Evolutionary conservation across 2,113 vertebrate species (phyloP).

Genomic region (Uropsilus gracilis): DNA sequence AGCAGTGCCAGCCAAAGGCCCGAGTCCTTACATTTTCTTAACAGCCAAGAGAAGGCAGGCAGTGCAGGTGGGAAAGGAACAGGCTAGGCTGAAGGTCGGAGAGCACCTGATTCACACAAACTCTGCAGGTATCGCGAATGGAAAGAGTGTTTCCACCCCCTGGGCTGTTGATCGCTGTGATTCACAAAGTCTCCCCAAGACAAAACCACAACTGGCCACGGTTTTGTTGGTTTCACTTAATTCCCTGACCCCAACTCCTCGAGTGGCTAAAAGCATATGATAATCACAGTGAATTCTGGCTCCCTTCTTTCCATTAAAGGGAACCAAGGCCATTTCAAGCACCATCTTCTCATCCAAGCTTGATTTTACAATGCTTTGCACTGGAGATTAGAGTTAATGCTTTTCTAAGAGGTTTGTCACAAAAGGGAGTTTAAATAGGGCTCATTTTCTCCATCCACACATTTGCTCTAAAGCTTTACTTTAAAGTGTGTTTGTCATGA

Average conservation of each 20-base stretch:
- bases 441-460: background rate
- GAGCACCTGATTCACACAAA: background rate
- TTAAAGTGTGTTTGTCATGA: background rate
- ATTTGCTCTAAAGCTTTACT: conserved; percentile 20
- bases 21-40: background rate
- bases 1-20: background rate
- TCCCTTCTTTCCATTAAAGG: conserved; percentile 7
- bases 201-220: background rate
- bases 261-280: conserved; percentile 33
- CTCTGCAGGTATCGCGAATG: background rate
- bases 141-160: background rate
- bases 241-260: conserved; percentile 6
- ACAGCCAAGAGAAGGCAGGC: no score
- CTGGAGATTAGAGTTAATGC: conserved; percentile 40
- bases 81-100: background rate
- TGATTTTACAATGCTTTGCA: background rate
- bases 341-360: background rate
- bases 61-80: background rate
- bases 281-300: background rate
- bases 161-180: background rate
- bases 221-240: background rate
- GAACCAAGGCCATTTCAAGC: background rate
- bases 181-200: background rate
- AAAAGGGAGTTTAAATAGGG: background rate
- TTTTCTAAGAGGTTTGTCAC: conserved; percentile 51